phyloP scores from a whole-genome alignment of 2,888 invertebrate species.

The Diarsia mendica region DNA sequence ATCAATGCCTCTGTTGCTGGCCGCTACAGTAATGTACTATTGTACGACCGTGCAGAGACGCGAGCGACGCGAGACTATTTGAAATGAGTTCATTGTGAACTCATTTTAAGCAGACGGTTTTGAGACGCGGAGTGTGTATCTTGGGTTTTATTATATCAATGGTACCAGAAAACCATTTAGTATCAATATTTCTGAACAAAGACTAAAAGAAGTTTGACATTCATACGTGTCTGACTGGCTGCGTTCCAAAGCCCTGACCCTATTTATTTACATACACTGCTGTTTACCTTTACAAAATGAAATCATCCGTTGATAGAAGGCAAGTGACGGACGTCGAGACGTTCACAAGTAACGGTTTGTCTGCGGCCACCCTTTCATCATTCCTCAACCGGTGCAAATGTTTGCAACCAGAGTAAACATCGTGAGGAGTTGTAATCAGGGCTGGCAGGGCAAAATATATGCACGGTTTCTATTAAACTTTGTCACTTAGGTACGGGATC shows the following conservation, averaged over 20 bases:
- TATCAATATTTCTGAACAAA: slow-evolving; percentile 9
- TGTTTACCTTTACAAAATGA: slow-evolving; percentile 66
- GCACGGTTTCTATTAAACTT: background rate
- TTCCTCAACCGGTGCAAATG: slow-evolving; percentile 37
- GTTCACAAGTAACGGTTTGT: slow-evolving; percentile 41
- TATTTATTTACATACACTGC: slow-evolving; percentile 62
- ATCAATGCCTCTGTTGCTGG: no score
- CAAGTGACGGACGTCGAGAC: slow-evolving; percentile 59
- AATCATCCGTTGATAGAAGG: slow-evolving; percentile 59
- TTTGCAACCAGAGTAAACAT: slow-evolving; percentile 57
- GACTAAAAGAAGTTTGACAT: slow-evolving; percentile 25
- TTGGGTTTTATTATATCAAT: no score
- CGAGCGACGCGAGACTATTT: no score
- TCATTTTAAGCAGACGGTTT: no score
- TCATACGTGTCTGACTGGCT: slow-evolving; percentile 57
- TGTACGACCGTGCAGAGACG: no score
- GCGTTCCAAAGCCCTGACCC: slow-evolving; percentile 61
- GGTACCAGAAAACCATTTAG: background rate
- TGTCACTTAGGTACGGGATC: no score
- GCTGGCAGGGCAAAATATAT: background rate
- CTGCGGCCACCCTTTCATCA: slow-evolving; percentile 57
- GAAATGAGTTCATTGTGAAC: no score
- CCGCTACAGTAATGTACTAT: no score
- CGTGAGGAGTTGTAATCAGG: slow-evolving; percentile 37
- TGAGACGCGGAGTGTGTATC: no score